A percentile compares a stretch with the other conserved stretches of the same genome.
These are phyloP conservation scores for Hartigia nigra DNA, from an alignment of 2,888 invertebrate genomes.

Conservation along the genomic window DNA sequence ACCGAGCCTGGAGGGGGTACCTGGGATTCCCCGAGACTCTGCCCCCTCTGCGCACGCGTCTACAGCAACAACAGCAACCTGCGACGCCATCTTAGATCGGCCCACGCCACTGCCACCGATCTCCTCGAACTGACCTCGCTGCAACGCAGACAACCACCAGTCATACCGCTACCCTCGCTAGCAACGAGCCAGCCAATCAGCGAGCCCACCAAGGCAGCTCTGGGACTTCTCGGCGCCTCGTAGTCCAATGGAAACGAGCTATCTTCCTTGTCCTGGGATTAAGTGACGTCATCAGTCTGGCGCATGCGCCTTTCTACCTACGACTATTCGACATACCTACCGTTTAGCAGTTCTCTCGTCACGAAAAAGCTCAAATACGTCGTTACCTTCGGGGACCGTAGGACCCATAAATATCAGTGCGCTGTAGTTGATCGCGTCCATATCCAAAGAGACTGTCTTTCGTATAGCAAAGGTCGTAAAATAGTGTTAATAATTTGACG, in stretches of 20 bases:
- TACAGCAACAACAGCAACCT: constrained; percentile 61
- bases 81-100: constrained; percentile 50
- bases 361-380: too few relatives aligned
- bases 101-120: constrained; percentile 46
- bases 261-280: background rate
- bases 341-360: too few relatives aligned
- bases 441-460: background rate
- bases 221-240: background rate
- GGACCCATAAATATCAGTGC: background rate
- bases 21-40: constrained; percentile 56
- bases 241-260: background rate
- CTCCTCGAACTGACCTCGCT: constrained; percentile 50
- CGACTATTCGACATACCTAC: too few relatives aligned
- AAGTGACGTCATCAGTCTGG: background rate
- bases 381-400: background rate
- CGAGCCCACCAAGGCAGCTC: background rate
- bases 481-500: background rate
- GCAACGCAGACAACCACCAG: constrained; percentile 32
- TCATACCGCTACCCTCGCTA: constrained; percentile 6
- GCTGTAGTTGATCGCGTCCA: background rate
- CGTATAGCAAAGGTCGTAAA: background rate
- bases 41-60: constrained; percentile 53
- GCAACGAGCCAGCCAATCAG: background rate
- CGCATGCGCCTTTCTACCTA: background rate
- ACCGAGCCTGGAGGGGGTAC: constrained; percentile 32